Base-by-base conservation (phyloP, 2,888 invertebrate species). In the Melipona beecheii region DNA sequence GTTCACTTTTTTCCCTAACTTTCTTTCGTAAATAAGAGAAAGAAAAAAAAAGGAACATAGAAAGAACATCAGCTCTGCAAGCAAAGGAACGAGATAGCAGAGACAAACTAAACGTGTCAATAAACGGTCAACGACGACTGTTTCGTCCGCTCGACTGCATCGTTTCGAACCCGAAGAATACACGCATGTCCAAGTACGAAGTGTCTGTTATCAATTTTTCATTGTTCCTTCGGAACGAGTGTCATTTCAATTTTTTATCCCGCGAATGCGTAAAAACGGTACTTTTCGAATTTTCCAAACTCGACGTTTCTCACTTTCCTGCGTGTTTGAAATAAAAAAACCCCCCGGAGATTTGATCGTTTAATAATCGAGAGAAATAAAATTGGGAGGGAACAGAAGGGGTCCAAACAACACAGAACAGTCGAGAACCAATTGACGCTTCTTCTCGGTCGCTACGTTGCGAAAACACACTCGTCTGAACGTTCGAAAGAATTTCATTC, bases 81-180 rank as follows among this genome's bases (percentile, higher is more conserved):
- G 87, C 81, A 86, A 85, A 86, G 86, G 87, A 79, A 80, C 84
- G 84, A 88, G 86, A 89, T 87, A 89, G 73, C 70, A 76, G 83
- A 84, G 79, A 74, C 77, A 86, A 87, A 87, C 84, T 86, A 75
- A 84, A 56, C 69, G 56, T 70, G 56, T 64, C 60, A 50, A 78
- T 68, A 56, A 69, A 43, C 9, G 36, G 36, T 36, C 36, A 36
- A 36, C 43, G 43, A 43, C 43, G 43, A n/a, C n/a, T 9, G 43
- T 36, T 36, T 36, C 36, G 36, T 9, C 0, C 0, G 31, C 4
- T 31, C 31, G 31, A 4, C 36, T 36, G 36, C 1, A 43, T 43
- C 43, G 43, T 9, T 9, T 43, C 43, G 43, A 43, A 43, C 9
- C 9, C 9, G 43, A 43, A 43, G 43, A 43, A 9, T 9, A 43